A percentile compares a stretch with the other conserved stretches of the same genome.
Evolutionary conservation across 2,797 vertebrate species (phyloP).

Genomic region (Muscicapa striata): DNA sequence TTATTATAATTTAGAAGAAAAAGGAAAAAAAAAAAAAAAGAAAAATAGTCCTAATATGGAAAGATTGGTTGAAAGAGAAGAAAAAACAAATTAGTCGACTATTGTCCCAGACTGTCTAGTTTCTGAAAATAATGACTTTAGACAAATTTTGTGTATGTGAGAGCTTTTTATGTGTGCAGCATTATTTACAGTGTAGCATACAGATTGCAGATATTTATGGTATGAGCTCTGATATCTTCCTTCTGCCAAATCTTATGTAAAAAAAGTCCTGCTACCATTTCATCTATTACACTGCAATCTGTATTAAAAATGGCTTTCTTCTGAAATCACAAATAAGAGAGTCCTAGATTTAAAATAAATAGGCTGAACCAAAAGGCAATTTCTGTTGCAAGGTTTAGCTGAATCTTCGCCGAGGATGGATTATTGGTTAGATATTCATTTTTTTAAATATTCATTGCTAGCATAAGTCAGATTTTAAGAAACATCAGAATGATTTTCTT

Average conservation of each 20-base stretch:
- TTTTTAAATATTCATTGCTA: slow-evolving; percentile 45
- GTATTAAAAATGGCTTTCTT: slow-evolving; percentile 59
- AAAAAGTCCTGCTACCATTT: slow-evolving; percentile 48
- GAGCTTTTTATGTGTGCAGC: neutral
- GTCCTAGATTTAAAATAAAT: slow-evolving; percentile 57
- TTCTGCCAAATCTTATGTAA: slow-evolving; percentile 32
- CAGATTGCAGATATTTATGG: neutral
- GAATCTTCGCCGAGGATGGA: slow-evolving; percentile 22
- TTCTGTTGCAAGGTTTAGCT: slow-evolving; percentile 54
- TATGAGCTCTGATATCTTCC: slow-evolving; percentile 40
- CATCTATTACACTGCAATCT: slow-evolving; percentile 46
- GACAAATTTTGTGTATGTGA: neutral
- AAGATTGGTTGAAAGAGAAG: neutral
- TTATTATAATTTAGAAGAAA: neutral
- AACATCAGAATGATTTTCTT: slow-evolving; percentile 1
- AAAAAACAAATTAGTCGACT: neutral
- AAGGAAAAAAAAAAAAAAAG: neutral
- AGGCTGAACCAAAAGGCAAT: slow-evolving; percentile 44
- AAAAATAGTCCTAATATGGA: neutral
- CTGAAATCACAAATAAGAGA: slow-evolving; percentile 61
- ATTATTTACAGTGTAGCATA: neutral
- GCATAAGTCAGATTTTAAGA: slow-evolving; percentile 55
- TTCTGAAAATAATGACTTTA: neutral
- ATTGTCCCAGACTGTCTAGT: neutral
- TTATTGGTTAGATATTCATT: slow-evolving; percentile 52